A percentile compares a stretch with the other conserved stretches of the same genome.
phyloP scores from a whole-genome alignment of 2,797 vertebrate genomes.

The Botia kubotai region DNA sequence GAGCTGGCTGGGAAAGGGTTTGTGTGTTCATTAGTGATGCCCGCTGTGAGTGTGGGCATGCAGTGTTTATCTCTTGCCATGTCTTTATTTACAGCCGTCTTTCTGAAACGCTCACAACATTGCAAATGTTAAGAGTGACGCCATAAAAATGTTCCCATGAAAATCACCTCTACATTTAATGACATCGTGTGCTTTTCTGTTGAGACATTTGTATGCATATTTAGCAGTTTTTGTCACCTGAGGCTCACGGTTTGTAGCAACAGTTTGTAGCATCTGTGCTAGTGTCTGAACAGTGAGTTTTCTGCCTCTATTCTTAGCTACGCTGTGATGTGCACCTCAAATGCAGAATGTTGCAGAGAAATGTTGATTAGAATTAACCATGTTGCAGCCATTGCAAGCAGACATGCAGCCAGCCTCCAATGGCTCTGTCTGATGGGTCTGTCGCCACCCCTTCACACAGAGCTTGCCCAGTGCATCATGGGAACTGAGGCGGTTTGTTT shows the following conservation, averaged over 20 bases:
- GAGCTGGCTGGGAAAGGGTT: slow-evolving; percentile 62
- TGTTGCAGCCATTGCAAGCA: slow-evolving; percentile 48
- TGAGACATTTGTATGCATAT: slow-evolving; percentile 40
- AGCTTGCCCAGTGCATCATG: slow-evolving; percentile 74
- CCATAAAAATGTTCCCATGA: slow-evolving; percentile 37
- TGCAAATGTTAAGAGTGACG: slow-evolving; percentile 58
- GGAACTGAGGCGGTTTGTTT: slow-evolving; percentile 79
- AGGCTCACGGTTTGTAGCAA: slow-evolving; percentile 9
- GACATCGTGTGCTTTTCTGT: slow-evolving; percentile 49
- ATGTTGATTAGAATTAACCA: slow-evolving; percentile 63
- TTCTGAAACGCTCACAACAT: slow-evolving; percentile 57
- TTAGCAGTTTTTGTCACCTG: slow-evolving; percentile 40
- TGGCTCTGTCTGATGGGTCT: slow-evolving; percentile 65
- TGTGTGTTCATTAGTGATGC: slow-evolving; percentile 64
- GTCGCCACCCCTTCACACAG: slow-evolving; percentile 70
- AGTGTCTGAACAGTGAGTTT: slow-evolving; percentile 29
- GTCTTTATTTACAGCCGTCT: slow-evolving; percentile 57
- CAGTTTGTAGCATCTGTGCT: slow-evolving; percentile 30
- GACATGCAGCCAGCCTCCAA: slow-evolving; percentile 64
- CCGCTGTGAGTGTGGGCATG: slow-evolving; percentile 50
- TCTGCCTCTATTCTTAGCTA: slow-evolving; percentile 43
- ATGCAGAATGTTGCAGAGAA: slow-evolving; percentile 43
- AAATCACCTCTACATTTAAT: slow-evolving; percentile 44
- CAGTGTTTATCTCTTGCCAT: slow-evolving; percentile 54
- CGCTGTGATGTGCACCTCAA: slow-evolving; percentile 58